These are phyloP conservation scores for Chloroclystis v-ata DNA, from an alignment of 2,888 invertebrate species.

Conservation along the genomic window DNA sequence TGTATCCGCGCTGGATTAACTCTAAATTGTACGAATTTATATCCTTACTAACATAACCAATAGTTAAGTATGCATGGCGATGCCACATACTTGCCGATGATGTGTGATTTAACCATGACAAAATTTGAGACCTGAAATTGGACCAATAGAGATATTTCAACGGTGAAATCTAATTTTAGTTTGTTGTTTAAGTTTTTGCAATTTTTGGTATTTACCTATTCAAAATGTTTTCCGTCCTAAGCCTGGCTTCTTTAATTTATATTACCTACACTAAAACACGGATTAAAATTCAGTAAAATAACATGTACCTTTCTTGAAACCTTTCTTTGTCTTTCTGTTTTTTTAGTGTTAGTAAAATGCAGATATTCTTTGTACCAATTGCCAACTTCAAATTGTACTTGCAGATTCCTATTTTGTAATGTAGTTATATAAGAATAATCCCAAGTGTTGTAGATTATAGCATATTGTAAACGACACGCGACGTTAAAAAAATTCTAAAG, in stretches of 20 bases:
- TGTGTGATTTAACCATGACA: constrained; percentile 52
- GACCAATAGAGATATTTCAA: constrained; percentile 45
- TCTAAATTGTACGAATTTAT: constrained; percentile 24
- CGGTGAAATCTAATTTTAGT: constrained; percentile 2
- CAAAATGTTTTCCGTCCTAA: neutral
- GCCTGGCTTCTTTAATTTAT: neutral
- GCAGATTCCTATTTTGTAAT: constrained; percentile 75
- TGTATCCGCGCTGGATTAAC: constrained; percentile 16
- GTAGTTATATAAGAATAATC: constrained; percentile 63
- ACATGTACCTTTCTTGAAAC: too few relatives aligned
- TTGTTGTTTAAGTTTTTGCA: neutral
- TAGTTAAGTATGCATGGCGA: constrained; percentile 11
- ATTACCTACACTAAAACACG: too few relatives aligned
- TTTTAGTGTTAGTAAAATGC: too few relatives aligned
- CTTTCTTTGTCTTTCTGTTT: too few relatives aligned
- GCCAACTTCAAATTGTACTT: constrained; percentile 28
- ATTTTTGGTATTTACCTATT: neutral
- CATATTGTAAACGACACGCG: constrained; percentile 25
- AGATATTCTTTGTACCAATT: constrained; percentile 14
- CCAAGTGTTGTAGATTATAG: constrained; percentile 37
- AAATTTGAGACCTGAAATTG: constrained; percentile 52
- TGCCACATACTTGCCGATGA: constrained; percentile 18
- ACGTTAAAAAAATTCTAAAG: constrained; percentile 48
- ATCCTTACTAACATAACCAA: constrained; percentile 22
- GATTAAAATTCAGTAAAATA: too few relatives aligned